These are phyloP conservation scores for Aspidapion aeneum DNA, from an alignment of 2,888 invertebrate species.

Conservation along the genomic window DNA sequence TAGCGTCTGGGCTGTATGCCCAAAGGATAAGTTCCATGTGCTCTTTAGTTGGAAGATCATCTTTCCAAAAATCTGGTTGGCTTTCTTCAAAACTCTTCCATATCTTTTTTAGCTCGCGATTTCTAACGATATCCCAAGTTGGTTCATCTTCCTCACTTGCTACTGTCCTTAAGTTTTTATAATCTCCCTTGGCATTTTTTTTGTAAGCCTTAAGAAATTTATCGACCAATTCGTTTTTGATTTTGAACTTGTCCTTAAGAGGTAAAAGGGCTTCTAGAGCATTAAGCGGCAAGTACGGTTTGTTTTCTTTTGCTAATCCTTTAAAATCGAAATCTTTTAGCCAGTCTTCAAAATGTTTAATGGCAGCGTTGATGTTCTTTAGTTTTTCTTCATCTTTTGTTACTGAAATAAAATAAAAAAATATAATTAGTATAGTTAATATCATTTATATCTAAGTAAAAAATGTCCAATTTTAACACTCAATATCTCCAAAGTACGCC, in stretches of 20 bases:
- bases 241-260: constrained; percentile 52
- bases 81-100: constrained; percentile 57
- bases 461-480: neutral
- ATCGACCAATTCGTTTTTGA: constrained; percentile 49
- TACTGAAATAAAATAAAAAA: constrained; percentile 47
- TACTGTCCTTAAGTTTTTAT: constrained; percentile 69
- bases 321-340: constrained; percentile 68
- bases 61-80: constrained; percentile 59
- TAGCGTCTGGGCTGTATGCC: constrained; percentile 72
- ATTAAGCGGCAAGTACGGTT: constrained; percentile 62
- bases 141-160: constrained; percentile 52
- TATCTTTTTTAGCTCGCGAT: constrained; percentile 58
- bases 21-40: constrained; percentile 68
- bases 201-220: constrained; percentile 63
- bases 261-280: constrained; percentile 55
- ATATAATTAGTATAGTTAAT: no score
- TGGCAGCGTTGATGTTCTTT: constrained; percentile 69
- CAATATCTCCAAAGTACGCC: no score
- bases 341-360: constrained; percentile 67
- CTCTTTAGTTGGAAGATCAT: constrained; percentile 64
- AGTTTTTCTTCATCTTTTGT: constrained; percentile 75
- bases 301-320: constrained; percentile 65
- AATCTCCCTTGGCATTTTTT: constrained; percentile 60
- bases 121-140: constrained; percentile 76
- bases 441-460: constrained; percentile 30